Percentiles rank a stretch among this genome's conserved stretches.
phyloP scores from a whole-genome alignment of 37 sponge, comb jelly and placozoan species.

The Axinella damicornis region DNA sequence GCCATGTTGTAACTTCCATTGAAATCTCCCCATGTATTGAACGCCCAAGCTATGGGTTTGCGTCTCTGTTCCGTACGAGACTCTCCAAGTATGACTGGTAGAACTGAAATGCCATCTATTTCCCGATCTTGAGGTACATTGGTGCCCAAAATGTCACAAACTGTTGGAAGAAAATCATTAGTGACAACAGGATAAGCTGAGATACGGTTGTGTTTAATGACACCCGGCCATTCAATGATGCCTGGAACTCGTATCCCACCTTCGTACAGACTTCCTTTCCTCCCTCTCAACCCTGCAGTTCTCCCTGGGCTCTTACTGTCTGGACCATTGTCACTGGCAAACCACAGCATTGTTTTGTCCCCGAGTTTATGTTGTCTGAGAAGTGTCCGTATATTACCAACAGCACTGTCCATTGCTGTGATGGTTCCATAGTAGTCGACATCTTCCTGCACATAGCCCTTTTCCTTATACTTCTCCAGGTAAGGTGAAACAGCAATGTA shows the following conservation, averaged over 20 bases:
- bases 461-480: background rate
- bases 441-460: background rate
- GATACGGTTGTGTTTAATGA: slow-evolving; percentile 40
- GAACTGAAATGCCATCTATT: slow-evolving; percentile 51
- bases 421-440: slow-evolving; percentile 68
- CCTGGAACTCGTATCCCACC: slow-evolving; percentile 84
- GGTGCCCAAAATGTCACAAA: slow-evolving; percentile 38
- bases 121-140: background rate
- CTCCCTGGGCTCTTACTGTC: slow-evolving; percentile 37
- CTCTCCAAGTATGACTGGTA: slow-evolving; percentile 10
- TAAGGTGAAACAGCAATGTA: slow-evolving; percentile 55
- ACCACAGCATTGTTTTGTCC: slow-evolving; percentile 71
- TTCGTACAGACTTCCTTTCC: slow-evolving; percentile 60
- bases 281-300: slow-evolving; percentile 55
- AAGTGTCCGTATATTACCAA: slow-evolving; percentile 43
- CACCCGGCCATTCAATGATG: slow-evolving; percentile 63
- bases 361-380: slow-evolving; percentile 6
- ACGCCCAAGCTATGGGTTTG: slow-evolving; percentile 33
- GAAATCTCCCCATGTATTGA: slow-evolving; percentile 53
- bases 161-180: slow-evolving; percentile 67
- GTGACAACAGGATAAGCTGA: slow-evolving; percentile 39
- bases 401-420: slow-evolving; percentile 50
- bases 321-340: slow-evolving; percentile 78
- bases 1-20: slow-evolving; percentile 5
- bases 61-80: background rate